These are phyloP conservation scores for Oikopleura albicans DNA, from an alignment of 23 tunicate species.

Conservation along the genomic window DNA sequence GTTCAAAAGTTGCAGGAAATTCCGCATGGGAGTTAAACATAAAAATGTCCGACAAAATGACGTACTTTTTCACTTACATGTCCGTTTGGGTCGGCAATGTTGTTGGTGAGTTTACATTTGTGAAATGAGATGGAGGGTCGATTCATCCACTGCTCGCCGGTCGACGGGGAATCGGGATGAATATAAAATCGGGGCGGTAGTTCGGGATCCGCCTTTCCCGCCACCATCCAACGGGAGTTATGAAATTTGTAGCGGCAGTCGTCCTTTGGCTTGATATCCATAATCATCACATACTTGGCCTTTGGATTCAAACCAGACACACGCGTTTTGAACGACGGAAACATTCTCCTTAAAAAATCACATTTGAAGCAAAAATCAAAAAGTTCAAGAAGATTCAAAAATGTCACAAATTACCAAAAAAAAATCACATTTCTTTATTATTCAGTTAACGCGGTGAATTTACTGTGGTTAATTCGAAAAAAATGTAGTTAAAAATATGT, in stretches of 20 bases:
- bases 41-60: too few species aligned
- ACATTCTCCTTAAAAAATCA: neutral
- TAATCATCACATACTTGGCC: neutral
- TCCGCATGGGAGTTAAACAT: too few species aligned
- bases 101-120: slow-evolving; percentile 13
- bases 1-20: neutral
- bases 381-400: neutral
- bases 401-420: too few species aligned
- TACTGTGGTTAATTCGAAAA: too few species aligned
- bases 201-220: slow-evolving; percentile 8
- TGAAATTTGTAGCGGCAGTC: neutral
- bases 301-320: neutral
- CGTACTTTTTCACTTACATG: slow-evolving; percentile 16
- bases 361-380: too few species aligned
- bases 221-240: slow-evolving; percentile 11
- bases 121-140: neutral
- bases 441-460: too few species aligned
- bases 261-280: slow-evolving; percentile 8
- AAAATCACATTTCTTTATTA: too few species aligned
- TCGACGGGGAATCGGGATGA: slow-evolving; percentile 7
- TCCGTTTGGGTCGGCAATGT: slow-evolving; percentile 2
- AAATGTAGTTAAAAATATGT: too few species aligned
- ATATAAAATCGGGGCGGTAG: slow-evolving; percentile 4
- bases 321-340: neutral
- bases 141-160: slow-evolving; percentile 15